These are phyloP conservation scores for Noctua pronuba DNA, from an alignment of 2,888 invertebrate species.

Conservation along the genomic window DNA sequence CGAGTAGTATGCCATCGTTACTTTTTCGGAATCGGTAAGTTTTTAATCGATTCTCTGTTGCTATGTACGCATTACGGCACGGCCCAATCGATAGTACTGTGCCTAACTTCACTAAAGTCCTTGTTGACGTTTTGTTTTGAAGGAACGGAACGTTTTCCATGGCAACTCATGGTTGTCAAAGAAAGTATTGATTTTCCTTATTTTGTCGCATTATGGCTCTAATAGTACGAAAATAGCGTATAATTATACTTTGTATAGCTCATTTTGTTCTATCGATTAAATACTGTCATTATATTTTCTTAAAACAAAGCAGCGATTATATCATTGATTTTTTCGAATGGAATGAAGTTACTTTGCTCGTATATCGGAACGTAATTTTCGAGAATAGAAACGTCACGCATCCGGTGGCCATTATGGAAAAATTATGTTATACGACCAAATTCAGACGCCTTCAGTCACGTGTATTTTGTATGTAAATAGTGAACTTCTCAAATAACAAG, in stretches of 20 bases:
- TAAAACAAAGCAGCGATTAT: not conserved
- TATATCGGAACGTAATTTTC: constrained; percentile 71
- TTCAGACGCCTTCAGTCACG: constrained; percentile 70
- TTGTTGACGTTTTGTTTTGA: constrained; percentile 56
- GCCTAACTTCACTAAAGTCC: constrained; percentile 69
- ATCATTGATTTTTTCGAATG: not conserved
- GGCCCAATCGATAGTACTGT: constrained; percentile 73
- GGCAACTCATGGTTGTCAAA: constrained; percentile 37
- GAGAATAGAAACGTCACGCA: constrained; percentile 78
- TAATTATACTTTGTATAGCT: not conserved
- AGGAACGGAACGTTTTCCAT: constrained; percentile 59
- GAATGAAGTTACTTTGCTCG: constrained; percentile 22
- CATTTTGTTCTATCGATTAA: not conserved
- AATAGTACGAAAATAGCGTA: not conserved
- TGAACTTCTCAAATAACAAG: constrained; percentile 63
- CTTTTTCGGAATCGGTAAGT: constrained; percentile 92
- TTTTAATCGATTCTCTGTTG: constrained; percentile 70
- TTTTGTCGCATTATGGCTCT: not conserved
- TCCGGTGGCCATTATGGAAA: constrained; percentile 86
- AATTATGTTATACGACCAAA: constrained; percentile 77
- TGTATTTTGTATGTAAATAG: constrained; percentile 69
- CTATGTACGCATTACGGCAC: constrained; percentile 75
- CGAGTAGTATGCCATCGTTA: constrained; percentile 91
- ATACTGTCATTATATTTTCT: fast-evolving
- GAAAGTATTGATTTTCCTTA: constrained; percentile 39